phyloP scores from a whole-genome alignment of 2,888 invertebrate genomes.

The Aromia moschata region DNA sequence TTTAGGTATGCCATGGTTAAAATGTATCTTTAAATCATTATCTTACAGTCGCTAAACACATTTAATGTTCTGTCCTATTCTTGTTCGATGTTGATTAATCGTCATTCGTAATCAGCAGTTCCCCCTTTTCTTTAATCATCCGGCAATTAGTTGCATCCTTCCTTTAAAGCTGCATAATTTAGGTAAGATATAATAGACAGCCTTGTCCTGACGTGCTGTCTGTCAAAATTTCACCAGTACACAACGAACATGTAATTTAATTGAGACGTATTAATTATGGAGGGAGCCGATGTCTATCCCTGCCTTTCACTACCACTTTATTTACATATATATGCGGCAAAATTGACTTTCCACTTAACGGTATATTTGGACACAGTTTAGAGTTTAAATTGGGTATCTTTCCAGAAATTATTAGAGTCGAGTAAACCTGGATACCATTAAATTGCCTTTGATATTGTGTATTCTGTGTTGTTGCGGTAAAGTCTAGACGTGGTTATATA shows the following conservation, averaged over 20 bases:
- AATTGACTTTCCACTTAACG: background rate
- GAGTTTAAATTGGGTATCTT: constrained; percentile 6
- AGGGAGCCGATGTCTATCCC: background rate
- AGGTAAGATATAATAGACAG: background rate
- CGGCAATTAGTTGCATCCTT: background rate
- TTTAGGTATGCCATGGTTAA: no score
- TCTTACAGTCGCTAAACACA: no score
- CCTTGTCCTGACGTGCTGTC: background rate
- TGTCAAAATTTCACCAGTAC: background rate
- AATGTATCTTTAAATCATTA: no score
- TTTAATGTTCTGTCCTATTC: no score
- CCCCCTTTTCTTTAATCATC: background rate
- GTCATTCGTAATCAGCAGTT: no score
- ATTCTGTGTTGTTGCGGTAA: background rate
- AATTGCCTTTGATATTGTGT: background rate
- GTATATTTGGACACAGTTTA: background rate
- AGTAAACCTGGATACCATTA: background rate
- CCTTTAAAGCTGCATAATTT: background rate
- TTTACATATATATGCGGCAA: background rate
- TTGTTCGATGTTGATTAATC: no score
- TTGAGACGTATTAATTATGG: background rate
- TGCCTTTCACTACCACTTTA: background rate
- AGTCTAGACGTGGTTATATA: background rate
- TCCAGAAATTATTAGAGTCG: constrained; percentile 1
- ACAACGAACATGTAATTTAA: background rate